Conservation (phyloP, 2,888 invertebrate species). For the Folsomia manolachei region DNA sequence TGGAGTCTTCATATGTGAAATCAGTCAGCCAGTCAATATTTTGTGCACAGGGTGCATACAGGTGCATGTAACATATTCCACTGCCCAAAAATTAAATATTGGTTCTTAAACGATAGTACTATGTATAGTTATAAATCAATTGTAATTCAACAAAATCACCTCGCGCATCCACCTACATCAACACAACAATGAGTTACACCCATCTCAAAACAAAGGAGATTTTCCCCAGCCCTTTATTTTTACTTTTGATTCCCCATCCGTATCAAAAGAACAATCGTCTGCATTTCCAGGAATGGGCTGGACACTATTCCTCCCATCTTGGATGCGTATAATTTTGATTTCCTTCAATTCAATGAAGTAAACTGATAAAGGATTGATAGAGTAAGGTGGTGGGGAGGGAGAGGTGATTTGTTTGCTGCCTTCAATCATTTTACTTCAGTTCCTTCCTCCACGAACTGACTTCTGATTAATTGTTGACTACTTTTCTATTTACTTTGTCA, state of each 20-base stretch:
- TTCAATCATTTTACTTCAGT: conserved; percentile 9
- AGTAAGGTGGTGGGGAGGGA: background rate
- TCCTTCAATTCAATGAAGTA: background rate
- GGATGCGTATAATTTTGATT: background rate
- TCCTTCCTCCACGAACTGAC: background rate
- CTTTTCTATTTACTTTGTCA: background rate
- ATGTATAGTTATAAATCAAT: no score
- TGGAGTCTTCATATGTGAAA: no score
- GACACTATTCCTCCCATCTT: conserved; percentile 4
- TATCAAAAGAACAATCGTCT: background rate
- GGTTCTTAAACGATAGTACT: no score
- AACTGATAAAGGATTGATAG: background rate
- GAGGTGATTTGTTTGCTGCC: conserved; percentile 22
- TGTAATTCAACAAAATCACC: no score
- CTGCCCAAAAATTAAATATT: no score
- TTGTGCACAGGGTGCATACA: no score
- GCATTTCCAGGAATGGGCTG: conserved; percentile 16
- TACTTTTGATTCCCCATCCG: background rate
- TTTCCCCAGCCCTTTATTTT: no score
- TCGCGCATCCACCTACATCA: no score
- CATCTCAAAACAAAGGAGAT: background rate
- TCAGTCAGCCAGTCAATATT: no score
- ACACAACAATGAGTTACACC: background rate
- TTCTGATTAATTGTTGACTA: background rate
- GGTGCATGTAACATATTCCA: no score